These are phyloP conservation scores for Sycophila sp. DNA, from an alignment of 1,140 invertebrate genomes.

Conservation along the genomic window DNA sequence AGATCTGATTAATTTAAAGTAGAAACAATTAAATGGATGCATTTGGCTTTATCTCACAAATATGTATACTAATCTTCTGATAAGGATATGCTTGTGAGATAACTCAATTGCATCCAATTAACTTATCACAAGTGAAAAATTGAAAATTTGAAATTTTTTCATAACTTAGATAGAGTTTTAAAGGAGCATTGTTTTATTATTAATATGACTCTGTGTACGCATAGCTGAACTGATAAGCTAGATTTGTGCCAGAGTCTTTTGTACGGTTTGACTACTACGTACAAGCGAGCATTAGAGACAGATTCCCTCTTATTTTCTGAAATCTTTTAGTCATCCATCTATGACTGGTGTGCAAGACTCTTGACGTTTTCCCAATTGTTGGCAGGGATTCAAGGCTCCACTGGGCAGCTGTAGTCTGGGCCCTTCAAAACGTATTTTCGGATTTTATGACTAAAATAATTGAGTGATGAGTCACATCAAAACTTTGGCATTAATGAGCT, in stretches of 20 bases:
- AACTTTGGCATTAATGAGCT: background rate
- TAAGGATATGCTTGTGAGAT: background rate
- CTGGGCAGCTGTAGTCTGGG: constrained; percentile 30
- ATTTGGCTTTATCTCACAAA: too few species aligned
- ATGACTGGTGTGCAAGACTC: constrained; percentile 51
- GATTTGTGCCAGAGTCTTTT: background rate
- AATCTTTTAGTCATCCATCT: constrained; percentile 44
- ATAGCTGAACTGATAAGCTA: background rate
- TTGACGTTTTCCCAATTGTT: constrained; percentile 61
- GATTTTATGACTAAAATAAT: constrained; percentile 64
- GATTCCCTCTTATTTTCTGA: constrained; percentile 9
- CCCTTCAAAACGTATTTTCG: constrained; percentile 61
- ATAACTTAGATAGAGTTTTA: background rate
- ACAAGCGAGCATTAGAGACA: background rate
- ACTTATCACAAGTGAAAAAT: background rate
- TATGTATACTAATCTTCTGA: background rate
- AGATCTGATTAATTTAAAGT: too few species aligned
- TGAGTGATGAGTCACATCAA: constrained; percentile 54
- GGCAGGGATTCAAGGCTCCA: constrained; percentile 59
- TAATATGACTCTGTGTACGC: background rate
- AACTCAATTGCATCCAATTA: background rate
- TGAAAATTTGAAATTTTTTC: background rate
- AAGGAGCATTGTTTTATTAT: background rate
- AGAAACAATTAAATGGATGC: too few species aligned
- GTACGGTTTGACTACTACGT: background rate